phyloP scores from a whole-genome alignment of 64 coral and sea anemone genomes.

The Dendronephthya gigantea region DNA sequence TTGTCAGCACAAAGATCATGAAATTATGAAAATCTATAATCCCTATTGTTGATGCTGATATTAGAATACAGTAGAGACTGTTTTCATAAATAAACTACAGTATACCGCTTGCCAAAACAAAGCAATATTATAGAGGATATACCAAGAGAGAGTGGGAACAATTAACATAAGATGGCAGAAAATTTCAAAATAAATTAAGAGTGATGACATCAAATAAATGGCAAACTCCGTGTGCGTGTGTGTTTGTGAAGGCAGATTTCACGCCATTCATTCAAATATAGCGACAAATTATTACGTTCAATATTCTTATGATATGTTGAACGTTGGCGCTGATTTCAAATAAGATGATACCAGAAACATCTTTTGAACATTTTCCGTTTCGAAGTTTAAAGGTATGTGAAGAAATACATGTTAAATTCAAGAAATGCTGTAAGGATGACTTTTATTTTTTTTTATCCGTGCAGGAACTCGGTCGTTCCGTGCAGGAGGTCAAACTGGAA shows the following conservation, averaged over 20 bases:
- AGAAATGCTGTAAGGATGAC: background rate
- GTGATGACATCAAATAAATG: constrained; percentile 12
- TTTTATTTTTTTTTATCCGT: background rate
- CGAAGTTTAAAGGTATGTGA: constrained; percentile 13
- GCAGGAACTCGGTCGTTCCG: background rate
- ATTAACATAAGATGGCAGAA: constrained; percentile 10
- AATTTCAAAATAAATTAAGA: constrained; percentile 23
- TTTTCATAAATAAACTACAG: background rate
- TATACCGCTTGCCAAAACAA: background rate
- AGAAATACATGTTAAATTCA: background rate
- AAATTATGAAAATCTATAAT: background rate
- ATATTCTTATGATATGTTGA: background rate
- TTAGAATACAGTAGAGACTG: background rate
- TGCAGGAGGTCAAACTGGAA: background rate
- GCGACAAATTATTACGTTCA: background rate
- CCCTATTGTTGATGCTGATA: background rate
- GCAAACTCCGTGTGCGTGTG: background rate
- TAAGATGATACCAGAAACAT: background rate
- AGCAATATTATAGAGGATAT: background rate
- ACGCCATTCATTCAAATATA: background rate
- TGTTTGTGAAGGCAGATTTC: constrained; percentile 17
- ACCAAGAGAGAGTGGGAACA: constrained; percentile 8
- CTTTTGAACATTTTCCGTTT: background rate
- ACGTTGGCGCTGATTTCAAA: background rate
- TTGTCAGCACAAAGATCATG: background rate